Percentiles rank a stretch among this genome's conserved stretches.
These are phyloP conservation scores for Lathronympha strigana DNA, from an alignment of 2,888 invertebrate genomes.

Conservation along the genomic window DNA sequence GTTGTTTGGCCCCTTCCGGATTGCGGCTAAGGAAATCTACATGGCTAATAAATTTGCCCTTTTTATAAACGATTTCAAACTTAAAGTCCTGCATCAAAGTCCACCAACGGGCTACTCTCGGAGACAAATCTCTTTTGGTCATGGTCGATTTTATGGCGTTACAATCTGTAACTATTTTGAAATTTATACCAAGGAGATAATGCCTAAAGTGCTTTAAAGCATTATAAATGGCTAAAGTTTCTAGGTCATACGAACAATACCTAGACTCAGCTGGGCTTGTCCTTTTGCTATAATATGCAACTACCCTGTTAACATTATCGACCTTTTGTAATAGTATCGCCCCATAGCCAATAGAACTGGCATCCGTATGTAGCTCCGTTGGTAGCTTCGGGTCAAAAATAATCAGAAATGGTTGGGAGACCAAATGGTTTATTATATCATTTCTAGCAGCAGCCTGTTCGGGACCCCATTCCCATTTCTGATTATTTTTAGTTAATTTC, in stretches of 20 bases:
- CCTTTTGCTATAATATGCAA: constrained; percentile 19
- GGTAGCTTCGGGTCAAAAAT: constrained; percentile 2
- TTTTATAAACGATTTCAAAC: constrained; percentile 17
- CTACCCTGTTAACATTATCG: background rate
- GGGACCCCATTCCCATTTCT: background rate
- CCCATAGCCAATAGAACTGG: constrained; percentile 15
- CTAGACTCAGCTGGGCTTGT: constrained; percentile 9
- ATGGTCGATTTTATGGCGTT: constrained; percentile 11
- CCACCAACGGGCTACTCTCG: constrained; percentile 22
- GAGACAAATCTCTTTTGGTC: constrained; percentile 7
- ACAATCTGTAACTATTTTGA: constrained; percentile 13
- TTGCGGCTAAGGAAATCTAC: constrained; percentile 28
- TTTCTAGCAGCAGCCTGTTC: constrained; percentile 16
- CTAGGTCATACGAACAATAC: constrained; percentile 16
- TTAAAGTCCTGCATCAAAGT: constrained; percentile 20
- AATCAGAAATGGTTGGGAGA: background rate
- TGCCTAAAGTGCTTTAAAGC: constrained; percentile 17
- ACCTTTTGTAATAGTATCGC: constrained; percentile 14
- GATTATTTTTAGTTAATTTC: background rate
- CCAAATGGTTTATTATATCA: constrained; percentile 2
- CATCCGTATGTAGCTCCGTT: constrained; percentile 17
- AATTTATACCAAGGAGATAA: constrained; percentile 2
- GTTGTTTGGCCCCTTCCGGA: no score
- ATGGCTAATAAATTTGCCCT: constrained; percentile 15
- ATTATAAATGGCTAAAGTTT: constrained; percentile 18